Evolutionary conservation across 92 coral and sea anemone species (phyloP), one percentile per base, ranked within the genome.

Genomic region (Phenganax stokvisi): DNA sequence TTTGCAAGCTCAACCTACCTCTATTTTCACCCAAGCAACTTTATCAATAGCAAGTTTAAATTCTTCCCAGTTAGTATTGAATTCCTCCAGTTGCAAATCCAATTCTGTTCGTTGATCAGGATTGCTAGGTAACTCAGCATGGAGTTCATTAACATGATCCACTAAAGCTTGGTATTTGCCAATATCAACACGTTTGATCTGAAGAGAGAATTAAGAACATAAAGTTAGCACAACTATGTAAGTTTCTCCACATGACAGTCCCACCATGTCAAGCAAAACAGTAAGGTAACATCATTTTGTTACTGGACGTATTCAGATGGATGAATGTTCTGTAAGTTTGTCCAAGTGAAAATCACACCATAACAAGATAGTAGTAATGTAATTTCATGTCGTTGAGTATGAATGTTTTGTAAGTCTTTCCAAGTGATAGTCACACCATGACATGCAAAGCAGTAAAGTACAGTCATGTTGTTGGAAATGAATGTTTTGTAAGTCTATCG

Each of bases 21-120:
- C 73, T 63, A 79, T 47, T 79, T 64, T 79, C 83, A 47, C 11
- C 83, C 83, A 79, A 17, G 72, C 83, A 10, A 79, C 83, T 63
- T 79, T 79, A 62, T 79, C 74, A 13, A 79, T 25, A 52, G 51
- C 31, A 8, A 28, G 15, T 52, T 79, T 79, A 47, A 62, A 52
- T 37, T 63, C 65, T 51, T 63, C 27, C 83, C 83, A 79, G 51
- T 79, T 68, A 0, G 67, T 54, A 25, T 63, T 79, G 5, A 79
- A 62, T 28, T 56, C 27, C 52, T 79, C 83, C 10, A 79, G 73
- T 63, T 79, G 53, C 57, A 60, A 60, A 16, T 52, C 62, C 68
- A 63, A 61, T 6, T 51, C 68, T 16, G 83, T n/a, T 51, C 60
- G 12, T 47, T 79, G 72, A 62, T 65, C 83, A 6, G 55, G 53